Percentiles rank a stretch among this genome's conserved stretches.
Evolutionary conservation across 2,797 vertebrate genomes (phyloP).

Genomic region (Rhyacichthys aspro): DNA sequence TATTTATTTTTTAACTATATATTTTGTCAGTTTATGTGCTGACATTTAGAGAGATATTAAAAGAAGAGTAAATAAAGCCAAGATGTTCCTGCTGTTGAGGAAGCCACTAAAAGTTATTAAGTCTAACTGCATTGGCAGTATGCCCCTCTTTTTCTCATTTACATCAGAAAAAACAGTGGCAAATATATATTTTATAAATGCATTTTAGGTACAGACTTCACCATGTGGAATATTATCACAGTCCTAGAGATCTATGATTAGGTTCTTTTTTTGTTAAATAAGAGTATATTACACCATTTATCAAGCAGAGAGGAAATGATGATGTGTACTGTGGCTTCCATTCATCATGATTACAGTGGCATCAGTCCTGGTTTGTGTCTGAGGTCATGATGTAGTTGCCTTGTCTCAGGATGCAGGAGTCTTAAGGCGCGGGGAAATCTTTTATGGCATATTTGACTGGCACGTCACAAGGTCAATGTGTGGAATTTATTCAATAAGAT

Average conservation of each 20-base stretch:
- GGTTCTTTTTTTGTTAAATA: conserved; percentile 77
- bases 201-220: conserved; percentile 66
- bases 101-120: conserved; percentile 4
- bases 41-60: not conserved
- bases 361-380: conserved; percentile 79
- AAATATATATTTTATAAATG: conserved; percentile 53
- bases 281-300: conserved; percentile 84
- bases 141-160: conserved; percentile 1
- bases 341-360: conserved; percentile 82
- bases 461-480: conserved; percentile 14
- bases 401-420: conserved; percentile 19
- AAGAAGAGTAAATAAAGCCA: conserved; percentile 11
- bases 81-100: conserved; percentile 1
- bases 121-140: not conserved
- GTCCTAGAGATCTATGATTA: conserved; percentile 78
- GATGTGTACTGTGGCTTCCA: conserved; percentile 75
- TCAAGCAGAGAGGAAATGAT: conserved; percentile 75
- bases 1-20: not conserved
- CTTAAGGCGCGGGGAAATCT: conserved; percentile 15
- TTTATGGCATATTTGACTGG: conserved; percentile 34
- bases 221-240: conserved; percentile 73
- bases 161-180: conserved; percentile 11
- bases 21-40: not conserved
- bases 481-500: conserved; percentile 4
- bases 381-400: conserved; percentile 60